These are phyloP conservation scores for Cosmopolites sordidus DNA, from an alignment of 2,888 invertebrate genomes.

Conservation along the genomic window DNA sequence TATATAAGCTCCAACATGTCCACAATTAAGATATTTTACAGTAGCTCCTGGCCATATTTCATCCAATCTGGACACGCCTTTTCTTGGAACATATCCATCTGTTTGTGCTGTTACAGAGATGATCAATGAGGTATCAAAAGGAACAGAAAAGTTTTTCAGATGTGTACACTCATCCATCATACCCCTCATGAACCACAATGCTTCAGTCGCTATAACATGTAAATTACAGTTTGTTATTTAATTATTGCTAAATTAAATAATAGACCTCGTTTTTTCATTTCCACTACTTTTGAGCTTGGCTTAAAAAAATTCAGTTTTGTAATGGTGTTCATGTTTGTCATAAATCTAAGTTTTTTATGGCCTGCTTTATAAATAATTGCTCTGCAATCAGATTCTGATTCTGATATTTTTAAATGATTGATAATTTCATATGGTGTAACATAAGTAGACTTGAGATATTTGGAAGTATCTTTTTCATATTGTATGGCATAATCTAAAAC, in stretches of 20 bases:
- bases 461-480: constrained; percentile 21
- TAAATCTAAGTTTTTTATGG: constrained; percentile 21
- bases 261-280: constrained; percentile 65
- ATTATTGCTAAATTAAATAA: no score
- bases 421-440: constrained; percentile 43
- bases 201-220: constrained; percentile 59
- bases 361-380: constrained; percentile 32
- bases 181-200: constrained; percentile 90
- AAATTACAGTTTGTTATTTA: no score
- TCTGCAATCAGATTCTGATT: constrained; percentile 30
- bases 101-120: constrained; percentile 86
- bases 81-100: constrained; percentile 87
- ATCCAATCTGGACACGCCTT: constrained; percentile 74
- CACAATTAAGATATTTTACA: constrained; percentile 80
- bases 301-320: constrained; percentile 27
- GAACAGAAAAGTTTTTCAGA: constrained; percentile 84
- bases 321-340: constrained; percentile 28
- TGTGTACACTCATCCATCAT: constrained; percentile 99
- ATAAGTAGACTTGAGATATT: constrained; percentile 30
- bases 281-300: constrained; percentile 34
- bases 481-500: constrained; percentile 21
- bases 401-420: constrained; percentile 33
- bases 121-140: constrained; percentile 82
- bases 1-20: constrained; percentile 86
- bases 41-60: constrained; percentile 93